Conservation (phyloP, 2,888 invertebrate genomes). For the Torymus tubicola region DNA sequence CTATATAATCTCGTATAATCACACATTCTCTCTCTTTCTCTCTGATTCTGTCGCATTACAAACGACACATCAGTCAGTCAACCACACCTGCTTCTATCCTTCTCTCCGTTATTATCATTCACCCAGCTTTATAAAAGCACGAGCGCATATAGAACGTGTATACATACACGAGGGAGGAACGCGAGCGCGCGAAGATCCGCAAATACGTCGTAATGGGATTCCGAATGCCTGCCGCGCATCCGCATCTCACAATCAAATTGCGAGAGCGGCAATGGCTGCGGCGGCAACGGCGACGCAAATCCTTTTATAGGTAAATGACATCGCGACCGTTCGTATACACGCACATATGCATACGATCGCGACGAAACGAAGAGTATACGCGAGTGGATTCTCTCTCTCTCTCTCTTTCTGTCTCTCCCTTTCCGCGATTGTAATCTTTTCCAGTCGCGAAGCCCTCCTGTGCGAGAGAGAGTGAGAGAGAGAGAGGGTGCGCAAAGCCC, state of each 20-base stretch:
- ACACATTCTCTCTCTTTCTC: no score
- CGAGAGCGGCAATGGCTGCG: not conserved
- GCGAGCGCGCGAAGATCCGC: not conserved
- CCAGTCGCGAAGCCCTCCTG: slow-evolving; percentile 1
- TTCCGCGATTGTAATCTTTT: slow-evolving; percentile 47
- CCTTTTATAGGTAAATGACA: slow-evolving; percentile 53
- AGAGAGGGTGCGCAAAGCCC: slow-evolving; percentile 30
- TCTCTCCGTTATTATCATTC: no score
- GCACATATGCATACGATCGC: not conserved
- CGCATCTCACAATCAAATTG: slow-evolving; percentile 41
- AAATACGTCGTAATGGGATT: slow-evolving; percentile 39
- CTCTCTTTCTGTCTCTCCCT: slow-evolving; percentile 1
- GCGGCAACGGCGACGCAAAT: slow-evolving; percentile 29
- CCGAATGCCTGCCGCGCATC: slow-evolving; percentile 6
- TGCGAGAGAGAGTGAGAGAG: not conserved
- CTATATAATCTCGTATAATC: no score
- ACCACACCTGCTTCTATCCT: no score
- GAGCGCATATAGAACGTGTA: no score
- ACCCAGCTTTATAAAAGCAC: no score
- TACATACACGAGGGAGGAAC: not conserved
- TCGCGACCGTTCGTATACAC: not conserved
- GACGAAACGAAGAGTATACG: not conserved
- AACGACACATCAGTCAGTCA: no score
- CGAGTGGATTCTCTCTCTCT: not conserved
- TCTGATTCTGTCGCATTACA: no score